Evolutionary conservation across 2,888 invertebrate genomes (phyloP).

Genomic region (Cheiracanthium punctorium): DNA sequence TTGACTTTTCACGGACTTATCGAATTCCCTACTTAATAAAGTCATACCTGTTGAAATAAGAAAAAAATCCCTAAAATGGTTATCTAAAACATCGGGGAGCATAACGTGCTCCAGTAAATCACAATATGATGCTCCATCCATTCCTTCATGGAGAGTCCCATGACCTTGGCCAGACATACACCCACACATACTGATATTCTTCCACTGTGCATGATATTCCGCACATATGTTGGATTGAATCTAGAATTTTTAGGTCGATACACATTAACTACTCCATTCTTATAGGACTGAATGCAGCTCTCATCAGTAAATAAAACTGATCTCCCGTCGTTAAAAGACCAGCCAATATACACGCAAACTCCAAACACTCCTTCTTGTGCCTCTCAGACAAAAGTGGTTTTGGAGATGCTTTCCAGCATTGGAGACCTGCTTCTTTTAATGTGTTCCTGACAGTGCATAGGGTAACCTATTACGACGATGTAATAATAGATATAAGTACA

Average conservation of each 20-base stretch:
- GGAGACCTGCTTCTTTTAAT: background rate
- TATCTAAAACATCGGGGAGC: background rate
- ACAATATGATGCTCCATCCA: background rate
- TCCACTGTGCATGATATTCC: no score
- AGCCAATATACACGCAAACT: background rate
- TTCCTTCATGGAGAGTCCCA: background rate
- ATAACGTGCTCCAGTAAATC: background rate
- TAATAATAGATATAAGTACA: no score
- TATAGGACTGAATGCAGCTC: background rate
- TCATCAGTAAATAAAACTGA: background rate
- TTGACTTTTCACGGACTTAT: no score
- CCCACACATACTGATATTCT: background rate
- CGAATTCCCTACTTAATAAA: no score
- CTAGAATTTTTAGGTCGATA: background rate
- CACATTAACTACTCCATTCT: background rate
- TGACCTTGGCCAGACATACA: background rate
- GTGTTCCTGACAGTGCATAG: background rate
- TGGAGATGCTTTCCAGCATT: background rate
- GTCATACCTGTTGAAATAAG: background rate
- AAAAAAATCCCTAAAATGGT: background rate
- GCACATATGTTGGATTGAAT: no score
- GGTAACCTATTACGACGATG: background rate
- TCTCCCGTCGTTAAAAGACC: background rate
- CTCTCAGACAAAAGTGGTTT: background rate
- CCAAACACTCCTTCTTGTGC: no score